Percentiles rank a stretch among this genome's conserved stretches.
phyloP scores from a whole-genome alignment of 1,140 invertebrate species.

The Nomia melanderi region DNA sequence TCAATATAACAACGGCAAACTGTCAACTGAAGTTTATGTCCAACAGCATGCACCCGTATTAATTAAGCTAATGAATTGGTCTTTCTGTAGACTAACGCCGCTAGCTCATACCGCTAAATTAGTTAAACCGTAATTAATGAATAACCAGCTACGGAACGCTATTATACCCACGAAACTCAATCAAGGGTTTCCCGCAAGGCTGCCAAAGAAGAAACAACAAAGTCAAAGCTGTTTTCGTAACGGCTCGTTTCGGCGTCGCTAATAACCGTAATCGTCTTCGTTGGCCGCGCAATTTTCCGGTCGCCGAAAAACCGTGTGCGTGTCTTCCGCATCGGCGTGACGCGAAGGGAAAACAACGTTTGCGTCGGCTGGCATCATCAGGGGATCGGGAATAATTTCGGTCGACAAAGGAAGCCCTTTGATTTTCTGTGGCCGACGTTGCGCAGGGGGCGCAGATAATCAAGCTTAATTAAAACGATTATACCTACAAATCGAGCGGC shows the following conservation, averaged over 20 bases:
- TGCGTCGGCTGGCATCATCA: background rate
- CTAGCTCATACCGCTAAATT: background rate
- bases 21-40: too few relatives aligned
- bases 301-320: background rate
- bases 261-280: constrained; percentile 43
- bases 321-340: background rate
- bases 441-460: constrained; percentile 38
- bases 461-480: constrained; percentile 65
- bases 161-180: too few relatives aligned
- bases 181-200: too few relatives aligned
- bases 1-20: too few relatives aligned
- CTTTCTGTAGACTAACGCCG: too few relatives aligned
- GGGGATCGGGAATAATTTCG: constrained; percentile 29
- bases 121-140: background rate
- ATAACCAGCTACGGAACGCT: background rate
- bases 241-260: background rate
- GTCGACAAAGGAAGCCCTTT: constrained; percentile 46
- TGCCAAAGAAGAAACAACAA: background rate
- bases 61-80: too few relatives aligned
- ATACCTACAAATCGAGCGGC: constrained; percentile 59
- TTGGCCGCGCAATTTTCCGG: constrained; percentile 29
- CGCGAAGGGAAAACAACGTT: constrained; percentile 2
- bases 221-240: background rate
- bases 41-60: too few relatives aligned
- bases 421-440: constrained; percentile 29